Evolutionary conservation across 2,113 vertebrate genomes (phyloP).

Genomic region (Charina bottae): DNA sequence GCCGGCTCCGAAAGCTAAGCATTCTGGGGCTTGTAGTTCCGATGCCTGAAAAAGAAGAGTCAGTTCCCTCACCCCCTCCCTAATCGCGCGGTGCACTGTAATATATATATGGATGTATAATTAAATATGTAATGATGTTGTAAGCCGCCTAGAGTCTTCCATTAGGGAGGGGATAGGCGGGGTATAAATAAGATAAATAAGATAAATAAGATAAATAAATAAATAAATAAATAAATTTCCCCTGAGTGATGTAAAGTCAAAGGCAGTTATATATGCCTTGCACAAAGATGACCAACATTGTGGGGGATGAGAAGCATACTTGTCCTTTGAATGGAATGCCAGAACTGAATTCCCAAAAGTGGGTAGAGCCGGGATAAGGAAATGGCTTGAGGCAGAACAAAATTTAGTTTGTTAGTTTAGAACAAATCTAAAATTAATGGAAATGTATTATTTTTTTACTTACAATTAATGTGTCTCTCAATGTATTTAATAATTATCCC

Average conservation of each 20-base stretch:
- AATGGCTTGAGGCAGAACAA: neutral
- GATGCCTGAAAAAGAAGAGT: too few relatives aligned
- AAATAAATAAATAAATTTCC: too few relatives aligned
- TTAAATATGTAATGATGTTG: too few relatives aligned
- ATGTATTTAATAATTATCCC: neutral
- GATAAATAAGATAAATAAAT: too few relatives aligned
- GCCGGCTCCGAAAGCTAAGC: too few relatives aligned
- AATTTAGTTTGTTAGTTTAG: neutral
- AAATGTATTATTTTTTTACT: neutral
- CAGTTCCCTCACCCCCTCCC: too few relatives aligned
- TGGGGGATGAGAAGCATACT: neutral
- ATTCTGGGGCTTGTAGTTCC: too few relatives aligned
- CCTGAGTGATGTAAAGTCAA: neutral
- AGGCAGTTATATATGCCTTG: neutral
- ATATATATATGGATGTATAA: too few relatives aligned
- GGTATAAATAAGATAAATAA: too few relatives aligned
- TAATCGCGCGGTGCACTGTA: too few relatives aligned
- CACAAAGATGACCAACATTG: neutral
- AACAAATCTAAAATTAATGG: neutral
- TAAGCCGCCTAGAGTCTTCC: too few relatives aligned
- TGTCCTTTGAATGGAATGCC: neutral
- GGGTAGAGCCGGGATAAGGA: neutral
- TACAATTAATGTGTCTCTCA: neutral
- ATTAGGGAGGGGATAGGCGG: too few relatives aligned
- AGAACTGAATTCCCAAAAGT: neutral